Evolutionary conservation across 1,140 invertebrate species (phyloP), one percentile per base, ranked within the genome.

Genomic region (Panulirus ornatus): DNA sequence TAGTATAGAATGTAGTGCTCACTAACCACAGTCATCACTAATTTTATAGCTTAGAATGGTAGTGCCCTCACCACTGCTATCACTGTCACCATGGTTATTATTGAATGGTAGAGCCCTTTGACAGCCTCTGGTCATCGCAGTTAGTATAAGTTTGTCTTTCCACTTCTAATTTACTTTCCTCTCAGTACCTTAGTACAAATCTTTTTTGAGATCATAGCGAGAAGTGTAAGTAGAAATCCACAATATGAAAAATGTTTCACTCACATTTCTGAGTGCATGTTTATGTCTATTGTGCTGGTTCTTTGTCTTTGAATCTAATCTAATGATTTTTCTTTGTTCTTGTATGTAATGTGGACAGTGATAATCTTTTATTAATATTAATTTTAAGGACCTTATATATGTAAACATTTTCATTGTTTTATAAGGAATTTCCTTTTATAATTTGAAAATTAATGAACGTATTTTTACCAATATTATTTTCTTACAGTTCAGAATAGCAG

Each of bases 1-100:
- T 90, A 90, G 88, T 90, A 90, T 90, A 90, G 88, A 90, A 75
- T 36, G 71, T 84, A 76, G 79, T 84, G 63, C 71, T 81, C 88
- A 90, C 88, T 58, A 73, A 84, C 81, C 81, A 90, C 75, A 90
- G 34, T 66, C 78, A 71, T 88, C 54, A 82, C 66, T 83, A 36
- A 71, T 66, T 73, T 75, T 42, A 88, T 79, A 54, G 75, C 79
- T 11, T 79, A 78, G 85, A 63, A 78, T 87, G 38, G 85, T 87
- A 78, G 54, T 87, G 54, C 76, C 76, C 85, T 58, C 85, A 86
- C 73, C 66, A 73, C 66, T 84, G 75, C 75, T 78, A 27, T 30
- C 44, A 27, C 75, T 73, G 27, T 38, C 83, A 71, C 42, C 22
- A 27, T 79, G 38, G 51, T 79, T 87, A 63, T 76, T 88, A 51